These are phyloP conservation scores for Loxodonta africana DNA, from an alignment of 2,113 vertebrate genomes.

Conservation along the genomic window DNA sequence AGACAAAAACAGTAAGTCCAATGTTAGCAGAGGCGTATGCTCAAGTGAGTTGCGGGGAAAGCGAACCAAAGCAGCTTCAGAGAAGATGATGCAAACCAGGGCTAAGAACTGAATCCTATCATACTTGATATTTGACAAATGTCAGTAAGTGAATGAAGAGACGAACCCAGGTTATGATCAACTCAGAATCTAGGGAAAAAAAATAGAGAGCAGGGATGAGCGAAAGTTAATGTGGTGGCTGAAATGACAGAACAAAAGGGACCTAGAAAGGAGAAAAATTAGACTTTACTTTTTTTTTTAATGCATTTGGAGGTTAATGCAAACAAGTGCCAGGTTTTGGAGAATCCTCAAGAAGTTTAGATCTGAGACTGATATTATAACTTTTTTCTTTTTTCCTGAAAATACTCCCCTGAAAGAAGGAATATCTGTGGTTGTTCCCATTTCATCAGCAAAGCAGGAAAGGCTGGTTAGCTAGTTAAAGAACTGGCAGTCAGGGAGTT, in stretches of 20 bases:
- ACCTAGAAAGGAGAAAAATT: neutral
- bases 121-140: neutral
- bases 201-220: neutral
- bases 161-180: neutral
- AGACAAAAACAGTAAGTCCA: neutral
- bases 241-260: neutral
- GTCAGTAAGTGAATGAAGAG: neutral
- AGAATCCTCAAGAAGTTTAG: neutral
- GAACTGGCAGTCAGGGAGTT: neutral
- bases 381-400: neutral
- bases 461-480: neutral
- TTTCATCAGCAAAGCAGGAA: neutral
- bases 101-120: neutral
- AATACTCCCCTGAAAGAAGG: neutral
- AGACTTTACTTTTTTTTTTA: neutral
- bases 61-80: neutral
- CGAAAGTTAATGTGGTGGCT: neutral
- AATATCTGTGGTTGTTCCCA: neutral
- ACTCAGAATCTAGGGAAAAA: conserved; percentile 1
- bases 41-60: neutral
- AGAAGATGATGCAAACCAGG: neutral
- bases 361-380: neutral
- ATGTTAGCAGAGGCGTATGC: neutral
- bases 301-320: neutral
- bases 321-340: neutral